Percentiles rank a stretch among this genome's conserved stretches.
These are phyloP conservation scores for Ariopsis seemanni DNA, from an alignment of 2,113 vertebrate genomes.

Conservation along the genomic window DNA sequence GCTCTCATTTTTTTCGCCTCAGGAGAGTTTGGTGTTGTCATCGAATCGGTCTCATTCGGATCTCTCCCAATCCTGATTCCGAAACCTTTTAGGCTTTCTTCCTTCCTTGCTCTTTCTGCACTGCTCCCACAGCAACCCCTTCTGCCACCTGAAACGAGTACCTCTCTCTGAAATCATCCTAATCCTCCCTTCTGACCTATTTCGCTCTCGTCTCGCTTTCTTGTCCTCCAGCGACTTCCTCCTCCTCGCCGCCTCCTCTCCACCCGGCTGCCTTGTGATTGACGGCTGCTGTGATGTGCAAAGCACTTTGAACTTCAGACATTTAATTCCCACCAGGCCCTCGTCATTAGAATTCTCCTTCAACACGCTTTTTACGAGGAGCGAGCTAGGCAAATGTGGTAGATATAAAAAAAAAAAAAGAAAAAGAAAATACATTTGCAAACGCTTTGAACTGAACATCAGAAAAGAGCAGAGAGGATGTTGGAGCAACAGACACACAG, in stretches of 20 bases:
- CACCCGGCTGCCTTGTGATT: constrained; percentile 80
- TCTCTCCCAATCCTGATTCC: not conserved
- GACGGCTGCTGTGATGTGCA: constrained; percentile 89
- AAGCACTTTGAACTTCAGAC: constrained; percentile 91
- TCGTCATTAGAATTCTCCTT: constrained; percentile 91
- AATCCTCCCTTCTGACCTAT: constrained; percentile 24
- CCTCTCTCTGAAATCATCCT: constrained; percentile 15
- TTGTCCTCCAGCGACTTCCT: not conserved
- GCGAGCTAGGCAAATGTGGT: constrained; percentile 80
- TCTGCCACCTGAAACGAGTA: not conserved
- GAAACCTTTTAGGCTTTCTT: not conserved
- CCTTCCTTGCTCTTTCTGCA: not conserved
- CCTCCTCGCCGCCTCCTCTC: constrained; percentile 56
- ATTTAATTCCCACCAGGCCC: constrained; percentile 86
- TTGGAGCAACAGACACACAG: constrained; percentile 1
- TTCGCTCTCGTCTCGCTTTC: constrained; percentile 63
- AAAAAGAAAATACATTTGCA: constrained; percentile 73
- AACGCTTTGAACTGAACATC: constrained; percentile 90
- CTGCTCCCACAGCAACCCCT: constrained; percentile 1
- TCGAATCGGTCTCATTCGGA: constrained; percentile 59
- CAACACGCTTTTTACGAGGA: constrained; percentile 83
- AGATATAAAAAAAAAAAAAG: constrained; percentile 79
- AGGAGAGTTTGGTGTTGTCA: constrained; percentile 67
- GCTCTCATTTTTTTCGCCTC: constrained; percentile 79
- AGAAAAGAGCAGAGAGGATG: constrained; percentile 66